Evolutionary conservation across 2,888 invertebrate species (phyloP).

Genomic region (Eilema sororculum): DNA sequence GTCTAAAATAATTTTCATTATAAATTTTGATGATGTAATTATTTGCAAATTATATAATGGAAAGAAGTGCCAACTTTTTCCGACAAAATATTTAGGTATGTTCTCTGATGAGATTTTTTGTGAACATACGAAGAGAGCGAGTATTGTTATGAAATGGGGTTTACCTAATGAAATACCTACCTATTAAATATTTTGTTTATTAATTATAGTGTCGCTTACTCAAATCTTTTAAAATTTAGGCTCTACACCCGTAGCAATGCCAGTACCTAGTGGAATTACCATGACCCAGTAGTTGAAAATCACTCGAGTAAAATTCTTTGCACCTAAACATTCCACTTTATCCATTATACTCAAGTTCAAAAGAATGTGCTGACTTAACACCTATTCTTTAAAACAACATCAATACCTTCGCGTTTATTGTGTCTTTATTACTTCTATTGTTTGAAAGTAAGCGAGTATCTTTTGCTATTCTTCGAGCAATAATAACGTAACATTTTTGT

Average conservation of each 20-base stretch:
- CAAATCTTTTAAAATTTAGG: neutral
- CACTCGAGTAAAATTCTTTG: slow-evolving; percentile 5
- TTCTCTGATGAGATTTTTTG: too few species aligned
- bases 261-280: neutral
- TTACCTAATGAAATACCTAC: too few species aligned
- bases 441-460: slow-evolving; percentile 17
- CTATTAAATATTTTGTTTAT: too few species aligned
- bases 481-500: slow-evolving; percentile 17
- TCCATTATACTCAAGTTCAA: slow-evolving; percentile 16
- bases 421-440: slow-evolving; percentile 24
- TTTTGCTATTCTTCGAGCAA: slow-evolving; percentile 17
- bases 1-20: too few species aligned
- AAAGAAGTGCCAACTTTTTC: too few species aligned
- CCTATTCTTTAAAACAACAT: slow-evolving; percentile 17
- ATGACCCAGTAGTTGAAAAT: neutral
- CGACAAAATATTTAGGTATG: too few species aligned
- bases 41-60: too few species aligned
- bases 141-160: too few species aligned
- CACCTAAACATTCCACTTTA: slow-evolving; percentile 14
- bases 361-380: slow-evolving; percentile 20
- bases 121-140: too few species aligned
- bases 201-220: neutral
- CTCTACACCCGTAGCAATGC: neutral
- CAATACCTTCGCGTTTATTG: slow-evolving; percentile 22
- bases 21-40: too few species aligned